Evolutionary conservation across 1,140 invertebrate species (phyloP), one percentile per base, ranked within the genome.

Genomic region (Penaeus chinensis): DNA sequence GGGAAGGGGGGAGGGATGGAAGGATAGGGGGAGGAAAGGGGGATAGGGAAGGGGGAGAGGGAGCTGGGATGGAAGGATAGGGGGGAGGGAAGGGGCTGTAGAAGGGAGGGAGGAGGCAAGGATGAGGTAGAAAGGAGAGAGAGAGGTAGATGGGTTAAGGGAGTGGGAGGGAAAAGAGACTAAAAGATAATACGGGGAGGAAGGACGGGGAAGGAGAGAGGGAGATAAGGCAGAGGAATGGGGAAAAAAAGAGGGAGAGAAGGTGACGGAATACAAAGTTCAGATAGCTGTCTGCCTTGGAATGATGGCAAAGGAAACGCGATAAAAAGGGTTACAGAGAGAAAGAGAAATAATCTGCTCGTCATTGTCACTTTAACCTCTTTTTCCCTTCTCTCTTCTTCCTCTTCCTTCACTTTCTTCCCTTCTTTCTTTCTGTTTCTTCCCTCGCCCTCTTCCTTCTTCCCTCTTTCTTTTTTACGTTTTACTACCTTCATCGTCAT

Each of bases 1-100:
- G 1, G 47, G 47, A 4, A 62, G 27, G 63, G 47, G 19, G 69
- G n/a, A 42, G 71, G 81, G 69, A 62, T 71, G 27, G 66, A 62
- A 71, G 81, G 69, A 37, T 37, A 24, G 27, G 81, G 69, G 16
- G 81, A 82, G 81, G 69, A 62, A 82, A 37, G 66, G 65, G 66
- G 81, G 69, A 37, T 37, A 24, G 27, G 81, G 69, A 62, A 82
- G 81, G 66, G 81, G 66, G 81, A 10, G 47, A 13, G 11, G 47
- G 47, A 47, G 7, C 0, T 7, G 47, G 11, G 47, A 82, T 62
- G 47, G 61, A 65, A 32, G 37, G 62, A 66, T 61, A 66, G 27
- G 71, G 66, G 63, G 65, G 22, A 32, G 54, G 81, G 42, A 24
- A 65, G 24, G 27, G 81, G 66, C 27, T 42, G 81, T 71, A 63